Base-by-base conservation (phyloP, 2,113 vertebrate species). In the Prionailurus bengalensis region DNA sequence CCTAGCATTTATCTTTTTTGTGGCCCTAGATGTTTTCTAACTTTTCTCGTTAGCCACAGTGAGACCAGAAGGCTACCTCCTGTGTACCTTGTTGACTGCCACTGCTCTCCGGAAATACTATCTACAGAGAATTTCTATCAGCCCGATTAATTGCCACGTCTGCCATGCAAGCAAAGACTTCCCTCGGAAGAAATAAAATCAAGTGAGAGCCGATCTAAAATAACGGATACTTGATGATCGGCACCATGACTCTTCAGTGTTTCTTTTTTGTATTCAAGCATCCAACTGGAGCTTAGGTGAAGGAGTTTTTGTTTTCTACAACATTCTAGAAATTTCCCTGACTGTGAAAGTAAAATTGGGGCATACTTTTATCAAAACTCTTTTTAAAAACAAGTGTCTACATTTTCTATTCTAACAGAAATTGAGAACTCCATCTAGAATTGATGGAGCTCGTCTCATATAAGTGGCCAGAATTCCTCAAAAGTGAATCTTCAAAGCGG, bases 311-410 rank as follows among this genome's bases (percentile, higher is more conserved):
- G 11, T 74, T 94, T 66, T 73, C 23, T 17, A 76, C 76, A 13
- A 76, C 33, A 73, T 48, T 11, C 58, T 82, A 68, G 31, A 89
- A 63, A 94, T 63, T n/a, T 95, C 53, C 95, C 89, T 39, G 33
- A 94, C 70, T 82, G 42, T 53, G 8, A 74, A 85, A 79, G 51
- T 66, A 87, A 95, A 97, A 97, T 19, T 55, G 84, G n/a, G 17
- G 4, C 81, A 85, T 68, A 27, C 4, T 89, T 84, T 78, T n/a
- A 92, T 33, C 17, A 16, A 71, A 94, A 25, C 27, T 14, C n/a
- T 93, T 95, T 89, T 81, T 42, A 87, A 96, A 87, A 95, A 92
- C 17, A 31, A 78, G 3, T 11, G 76, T 39, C 45, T 29, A 55
- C 27, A 13, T 76, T 76, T 95, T 51, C 4, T 74, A 63, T 88